Base-by-base conservation (phyloP, 2,888 invertebrate genomes). In the Cataglyphis altisquamis region DNA sequence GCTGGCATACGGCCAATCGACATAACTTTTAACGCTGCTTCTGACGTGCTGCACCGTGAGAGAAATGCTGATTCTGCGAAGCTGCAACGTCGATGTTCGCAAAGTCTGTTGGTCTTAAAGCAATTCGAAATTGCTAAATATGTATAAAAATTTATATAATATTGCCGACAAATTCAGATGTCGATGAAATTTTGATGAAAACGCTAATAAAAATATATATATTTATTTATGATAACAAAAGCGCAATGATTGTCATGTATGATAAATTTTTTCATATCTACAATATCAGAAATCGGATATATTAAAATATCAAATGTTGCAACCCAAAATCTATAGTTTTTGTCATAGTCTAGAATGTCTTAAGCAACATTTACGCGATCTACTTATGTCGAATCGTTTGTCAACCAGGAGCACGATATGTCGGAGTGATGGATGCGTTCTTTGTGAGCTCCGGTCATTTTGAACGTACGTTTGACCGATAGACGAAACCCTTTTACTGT, bases 1-100 rank as follows among this genome's bases (percentile, higher is more conserved):
- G n/a, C 48, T 82, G 63, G 67, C 82, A 41, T n/a, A 63, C 68
- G 18, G 75, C 82, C 75, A 84, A 75, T 75, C 83, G 84, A 63
- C 82, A 82, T 82, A 62, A 82, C 70, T 82, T 75, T 82, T 68
- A 45, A 52, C 18, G 57, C 82, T 78, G 64, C 48, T 74, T 39
- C 60, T 73, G 81, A 80, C 83, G 25, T 82, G 75, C 55, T 18
- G 75, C n/a, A 21, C 78, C 29, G 18, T 25, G 41, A 52, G 36
- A 29, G 62, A 78, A 45, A 66, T 15, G 73, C 77, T 63, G 72
- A 83, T 77, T 29, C 64, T 29, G 77, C 75, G 41, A 60, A 55
- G 60, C 70, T 8, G 68, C 45, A n/a, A 63, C 41, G 57, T 41
- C 60, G 32, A 41, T 52, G 29, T 10, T 62, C 52, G 48, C 25